Base-by-base conservation (phyloP, 1,140 invertebrate species). In the Hyles euphorbiae region DNA sequence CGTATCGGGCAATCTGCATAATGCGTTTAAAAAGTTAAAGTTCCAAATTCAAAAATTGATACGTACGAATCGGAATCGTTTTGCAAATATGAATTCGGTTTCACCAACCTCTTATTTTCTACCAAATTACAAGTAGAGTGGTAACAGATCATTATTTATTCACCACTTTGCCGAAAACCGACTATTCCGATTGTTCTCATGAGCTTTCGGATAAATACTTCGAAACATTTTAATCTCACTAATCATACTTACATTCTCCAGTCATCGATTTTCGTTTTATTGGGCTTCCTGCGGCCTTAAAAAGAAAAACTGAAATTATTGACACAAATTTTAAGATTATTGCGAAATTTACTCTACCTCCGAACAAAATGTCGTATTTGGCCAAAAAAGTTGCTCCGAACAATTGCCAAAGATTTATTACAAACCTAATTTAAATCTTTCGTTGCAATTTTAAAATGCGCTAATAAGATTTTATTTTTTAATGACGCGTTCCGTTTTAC, bases 1-100 rank as follows among this genome's bases (percentile, higher is more conserved):
- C 65, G 67, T 36, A 58, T 60, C 60, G 11, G 34, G 49, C 51
- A 56, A 72, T 76, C 64, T 65, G 63, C 65, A 74, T 74, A 74
- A 72, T 68, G 53, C 33, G 8, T 52, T 34, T 34, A 52, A 53
- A 53, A n/a, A 53, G 36, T 53, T 43, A 60, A 71, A 69, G 61
- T 65, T 63, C 34, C 67, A 59, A 67, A 70, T 70, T 65, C 48
- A 61, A 46, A 72, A 77, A 76, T 72, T 67, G 60, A 74, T 77
- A 72, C 69, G 70, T 72, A 61, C 64, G 69, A 74, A 74, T 74
- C 56, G 47, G 69, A 74, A 70, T 67, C 72, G 60, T 69, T 74
- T 67, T 44, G 52, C 12, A 53, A 44, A 40, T 40, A 40, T 40
- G 8, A 40, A 40, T 40, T 40, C 5, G 4, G 2, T 40, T 40